Evolutionary conservation across 2,797 vertebrate genomes (phyloP), one percentile per base, ranked within the genome.

Genomic region (Peromyscus nudipes): DNA sequence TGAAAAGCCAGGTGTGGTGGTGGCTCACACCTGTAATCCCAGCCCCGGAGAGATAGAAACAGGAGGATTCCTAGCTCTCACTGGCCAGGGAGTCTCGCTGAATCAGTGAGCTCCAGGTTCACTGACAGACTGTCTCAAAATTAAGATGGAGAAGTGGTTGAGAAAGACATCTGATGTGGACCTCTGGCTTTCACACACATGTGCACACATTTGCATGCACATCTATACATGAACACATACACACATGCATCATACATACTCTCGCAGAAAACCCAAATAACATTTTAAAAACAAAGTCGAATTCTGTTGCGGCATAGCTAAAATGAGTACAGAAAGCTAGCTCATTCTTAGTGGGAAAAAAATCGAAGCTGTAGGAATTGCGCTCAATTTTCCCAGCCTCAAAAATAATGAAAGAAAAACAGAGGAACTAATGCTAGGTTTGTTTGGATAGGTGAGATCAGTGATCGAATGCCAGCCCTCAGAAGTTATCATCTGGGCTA

Each of bases 391-490:
- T 97, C 96, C 82, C 52, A 96, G 97, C 25, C 95, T 97, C 87
- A 97, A 92, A 90, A 94, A 92, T 97, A 98, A 97, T 97, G 89
- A 98, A 98, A 98, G 97, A 98, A 98, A 98, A 98, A 89, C 79
- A 98, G 97, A 91, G 13, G 87, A 40, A 96, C 93, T 97, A 96
- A 95, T 98, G 87, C 65, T 93, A 46, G 11, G 5, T 93, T 98
- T 97, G 95, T 98, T 98, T 98, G 97, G 93, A 94, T 96, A 97
- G 93, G 95, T 97, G 75, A 92, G 84, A 65, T 96, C 55, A 75
- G 10, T 92, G 91, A 95, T 96, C 92, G 93, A 73, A 96, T 97
- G 94, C 88, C 97, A 97, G 91, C 6, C 84, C 89, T 97, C 65
- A 95, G 73, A 95, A 96, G 67, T 95, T 97, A 96, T 19, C 62